Base-by-base conservation (phyloP, 1,140 invertebrate genomes). In the Chironomus tepperi region DNA sequence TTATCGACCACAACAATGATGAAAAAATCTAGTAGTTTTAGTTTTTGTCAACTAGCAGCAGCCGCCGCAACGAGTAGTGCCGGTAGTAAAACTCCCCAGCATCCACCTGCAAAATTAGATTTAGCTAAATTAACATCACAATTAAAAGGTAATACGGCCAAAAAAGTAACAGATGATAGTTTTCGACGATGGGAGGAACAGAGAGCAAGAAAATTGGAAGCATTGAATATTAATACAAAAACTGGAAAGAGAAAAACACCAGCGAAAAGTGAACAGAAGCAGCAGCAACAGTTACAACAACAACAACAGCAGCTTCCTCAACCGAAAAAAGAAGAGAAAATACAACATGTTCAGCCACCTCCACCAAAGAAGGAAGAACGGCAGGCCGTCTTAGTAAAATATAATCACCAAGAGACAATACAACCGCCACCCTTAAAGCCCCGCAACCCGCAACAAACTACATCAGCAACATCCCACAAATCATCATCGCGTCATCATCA, bases 361-460 rank as follows among this genome's bases (percentile, higher is more conserved):
- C 47, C 3, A 57, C 1, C 10, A 57, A 57, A 57, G 10, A 47
- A 7, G 2, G 47, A 57, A 57, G 47, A 57, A 57, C 1, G 47
- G n/a, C 0, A 8, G 5, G 47, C 47, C 47, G 9, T 34, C 24
- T 82, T 9, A 77, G 78, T 16, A 82, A 80, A 75, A 80, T 81
- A 67, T 79, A 81, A 73, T 81, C 81, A 43, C 78, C 74, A 83
- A 81, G 77, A 85, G 81, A 79, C 85, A 81, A 74, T 87, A 82
- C 78, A 84, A 83, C 77, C 85, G 81, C 76, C 79, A 80, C 77
- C 85, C 83, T 77, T 84, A 10, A 81, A 84, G 73, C 85, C 83
- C 75, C 80, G 77, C 67, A 81, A 84, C 76, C 24, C 76, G 47
- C 47, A 57, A 57, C 47, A 12, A 10, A 78, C n/a, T 77, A 78